A percentile compares a stretch with the other conserved stretches of the same genome.
Conservation (phyloP, 2,797 vertebrate genomes). For the Xiphorhynchus erythropygius region DNA sequence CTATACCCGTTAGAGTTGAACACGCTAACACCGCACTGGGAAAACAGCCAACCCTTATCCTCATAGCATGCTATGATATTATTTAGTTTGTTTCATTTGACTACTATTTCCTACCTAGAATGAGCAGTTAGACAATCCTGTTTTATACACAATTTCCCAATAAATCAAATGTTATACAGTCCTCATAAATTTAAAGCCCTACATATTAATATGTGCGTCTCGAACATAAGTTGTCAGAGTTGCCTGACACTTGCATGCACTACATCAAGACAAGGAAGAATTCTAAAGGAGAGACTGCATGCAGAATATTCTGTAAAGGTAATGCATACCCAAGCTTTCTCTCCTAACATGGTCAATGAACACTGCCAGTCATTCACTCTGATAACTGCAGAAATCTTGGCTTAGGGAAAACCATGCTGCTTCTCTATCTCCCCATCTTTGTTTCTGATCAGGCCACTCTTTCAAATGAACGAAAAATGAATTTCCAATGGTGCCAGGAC, state of each 20-base stretch:
- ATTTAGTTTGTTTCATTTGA: conserved; percentile 11
- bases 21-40: not conserved
- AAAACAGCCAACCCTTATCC: not conserved
- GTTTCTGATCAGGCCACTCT: not conserved
- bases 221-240: not conserved
- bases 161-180: not conserved
- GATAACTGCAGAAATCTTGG: conserved; percentile 34
- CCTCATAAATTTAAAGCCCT: not conserved
- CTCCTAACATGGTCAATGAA: not conserved
- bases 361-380: not conserved
- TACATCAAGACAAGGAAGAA: not conserved
- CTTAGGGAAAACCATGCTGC: not conserved
- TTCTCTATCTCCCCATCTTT: not conserved
- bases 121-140: not conserved
- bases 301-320: not conserved
- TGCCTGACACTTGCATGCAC: not conserved
- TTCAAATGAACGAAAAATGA: conserved; percentile 35
- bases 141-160: not conserved
- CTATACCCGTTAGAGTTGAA: not conserved
- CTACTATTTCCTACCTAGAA: conserved; percentile 2
- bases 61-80: not conserved
- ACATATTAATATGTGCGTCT: not conserved
- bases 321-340: not conserved
- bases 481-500: conserved; percentile 23
- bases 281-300: not conserved